These are phyloP conservation scores for Anolis sagrei DNA, from an alignment of 2,113 vertebrate genomes.

Conservation along the genomic window DNA sequence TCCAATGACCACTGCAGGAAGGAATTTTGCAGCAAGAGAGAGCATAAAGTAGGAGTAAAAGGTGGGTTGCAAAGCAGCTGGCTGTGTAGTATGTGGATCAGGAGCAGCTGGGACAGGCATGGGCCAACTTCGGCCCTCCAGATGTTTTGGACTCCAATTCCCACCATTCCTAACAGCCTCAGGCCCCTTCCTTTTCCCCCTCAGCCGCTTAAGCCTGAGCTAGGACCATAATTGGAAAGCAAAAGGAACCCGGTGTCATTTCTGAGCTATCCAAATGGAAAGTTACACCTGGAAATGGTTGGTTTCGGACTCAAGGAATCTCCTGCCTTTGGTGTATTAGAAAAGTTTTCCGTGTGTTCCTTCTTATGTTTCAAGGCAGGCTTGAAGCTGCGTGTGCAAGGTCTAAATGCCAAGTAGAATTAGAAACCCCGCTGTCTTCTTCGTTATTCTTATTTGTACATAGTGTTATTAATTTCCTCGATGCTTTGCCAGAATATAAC, in stretches of 20 bases:
- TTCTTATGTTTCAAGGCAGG: neutral
- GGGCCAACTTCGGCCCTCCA: too few species aligned
- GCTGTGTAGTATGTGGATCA: neutral
- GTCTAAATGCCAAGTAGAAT: neutral
- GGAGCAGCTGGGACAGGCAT: too few species aligned
- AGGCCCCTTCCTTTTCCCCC: too few species aligned
- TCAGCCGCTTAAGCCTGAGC: too few species aligned
- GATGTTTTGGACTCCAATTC: too few species aligned
- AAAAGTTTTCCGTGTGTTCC: neutral
- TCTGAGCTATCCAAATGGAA: too few species aligned
- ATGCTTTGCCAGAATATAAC: neutral
- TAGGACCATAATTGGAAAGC: neutral
- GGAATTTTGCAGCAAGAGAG: neutral
- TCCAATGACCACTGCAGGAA: neutral
- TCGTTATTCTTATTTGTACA: neutral
- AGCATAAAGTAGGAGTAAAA: neutral
- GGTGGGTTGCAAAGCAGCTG: too few species aligned
- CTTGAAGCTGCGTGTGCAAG: neutral
- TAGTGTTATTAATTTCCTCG: neutral
- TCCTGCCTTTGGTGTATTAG: neutral
- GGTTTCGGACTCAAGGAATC: neutral
- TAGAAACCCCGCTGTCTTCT: too few species aligned
- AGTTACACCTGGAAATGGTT: neutral
- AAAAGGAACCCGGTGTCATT: neutral
- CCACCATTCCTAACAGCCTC: too few species aligned